A percentile compares a stretch with the other conserved stretches of the same genome.
phyloP scores from a whole-genome alignment of 2,113 vertebrate genomes.

The Alaudala cheleensis region DNA sequence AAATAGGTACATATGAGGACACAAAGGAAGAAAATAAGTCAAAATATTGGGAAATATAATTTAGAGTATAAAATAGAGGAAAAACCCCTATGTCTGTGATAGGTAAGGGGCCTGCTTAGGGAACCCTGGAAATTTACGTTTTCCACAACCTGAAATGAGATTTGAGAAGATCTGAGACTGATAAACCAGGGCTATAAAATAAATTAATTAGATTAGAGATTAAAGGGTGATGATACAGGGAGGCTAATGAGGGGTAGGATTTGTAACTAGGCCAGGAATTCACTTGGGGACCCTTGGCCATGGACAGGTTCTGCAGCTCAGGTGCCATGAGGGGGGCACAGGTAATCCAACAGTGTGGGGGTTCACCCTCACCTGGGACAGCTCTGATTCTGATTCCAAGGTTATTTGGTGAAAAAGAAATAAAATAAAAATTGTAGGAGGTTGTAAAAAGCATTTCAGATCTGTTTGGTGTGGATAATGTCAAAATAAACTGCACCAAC shows the following conservation, averaged over 20 bases:
- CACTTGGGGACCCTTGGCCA: constrained; percentile 4
- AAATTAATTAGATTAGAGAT: constrained; percentile 67
- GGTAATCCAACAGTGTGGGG: neutral
- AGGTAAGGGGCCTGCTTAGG: neutral
- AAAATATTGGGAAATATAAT: neutral
- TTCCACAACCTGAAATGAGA: neutral
- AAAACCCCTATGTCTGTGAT: neutral
- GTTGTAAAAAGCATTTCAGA: neutral
- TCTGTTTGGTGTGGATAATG: neutral
- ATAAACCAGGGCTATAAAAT: neutral
- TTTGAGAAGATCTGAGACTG: constrained; percentile 22
- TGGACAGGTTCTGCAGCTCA: neutral
- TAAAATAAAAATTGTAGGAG: neutral
- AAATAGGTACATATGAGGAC: neutral
- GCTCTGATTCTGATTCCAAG: neutral
- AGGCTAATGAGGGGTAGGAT: constrained; percentile 38
- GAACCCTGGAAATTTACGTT: neutral
- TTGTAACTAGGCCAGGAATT: constrained; percentile 62
- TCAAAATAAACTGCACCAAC: neutral
- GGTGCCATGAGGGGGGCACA: neutral
- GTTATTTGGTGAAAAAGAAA: neutral
- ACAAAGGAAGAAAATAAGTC: neutral
- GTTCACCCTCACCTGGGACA: neutral
- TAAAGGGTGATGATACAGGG: constrained; percentile 6
- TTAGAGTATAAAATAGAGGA: neutral